These are phyloP conservation scores for Anoplophora glabripennis DNA, from an alignment of 1,140 invertebrate genomes.

Conservation along the genomic window DNA sequence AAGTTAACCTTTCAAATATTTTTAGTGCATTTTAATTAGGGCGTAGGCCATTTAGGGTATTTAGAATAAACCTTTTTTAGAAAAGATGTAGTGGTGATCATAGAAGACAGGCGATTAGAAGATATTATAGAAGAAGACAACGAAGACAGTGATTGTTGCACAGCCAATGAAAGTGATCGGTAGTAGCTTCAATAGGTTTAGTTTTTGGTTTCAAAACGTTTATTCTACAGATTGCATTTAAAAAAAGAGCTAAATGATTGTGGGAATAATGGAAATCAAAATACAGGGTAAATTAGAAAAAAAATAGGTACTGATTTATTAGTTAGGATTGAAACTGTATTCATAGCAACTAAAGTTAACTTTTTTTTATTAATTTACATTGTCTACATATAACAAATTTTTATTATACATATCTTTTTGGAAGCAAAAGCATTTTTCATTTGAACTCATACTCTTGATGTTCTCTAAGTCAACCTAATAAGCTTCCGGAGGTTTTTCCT, in stretches of 20 bases:
- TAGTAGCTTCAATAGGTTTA: conserved; percentile 30
- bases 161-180: conserved; percentile 22
- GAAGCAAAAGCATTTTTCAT: too few species aligned
- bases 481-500: too few species aligned
- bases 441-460: too few species aligned
- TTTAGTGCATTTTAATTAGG: too few species aligned
- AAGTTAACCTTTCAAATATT: too few species aligned
- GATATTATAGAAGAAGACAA: conserved; percentile 46
- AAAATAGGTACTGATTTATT: too few species aligned
- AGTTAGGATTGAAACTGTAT: too few species aligned
- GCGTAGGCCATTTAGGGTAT: conserved; percentile 5
- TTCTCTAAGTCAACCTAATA: too few species aligned
- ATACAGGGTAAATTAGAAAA: too few species aligned
- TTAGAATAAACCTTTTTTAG: conserved; percentile 43
- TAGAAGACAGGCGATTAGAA: conserved; percentile 42
- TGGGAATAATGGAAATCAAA: too few species aligned
- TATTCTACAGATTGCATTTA: background rate
- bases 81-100: conserved; percentile 42
- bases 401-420: too few species aligned
- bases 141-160: conserved; percentile 40
- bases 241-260: background rate
- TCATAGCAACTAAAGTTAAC: too few species aligned
- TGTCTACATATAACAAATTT: background rate
- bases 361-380: background rate
- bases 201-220: background rate